These are phyloP conservation scores for Embidobia sp. DNA, from an alignment of 2,888 invertebrate genomes.

Conservation along the genomic window DNA sequence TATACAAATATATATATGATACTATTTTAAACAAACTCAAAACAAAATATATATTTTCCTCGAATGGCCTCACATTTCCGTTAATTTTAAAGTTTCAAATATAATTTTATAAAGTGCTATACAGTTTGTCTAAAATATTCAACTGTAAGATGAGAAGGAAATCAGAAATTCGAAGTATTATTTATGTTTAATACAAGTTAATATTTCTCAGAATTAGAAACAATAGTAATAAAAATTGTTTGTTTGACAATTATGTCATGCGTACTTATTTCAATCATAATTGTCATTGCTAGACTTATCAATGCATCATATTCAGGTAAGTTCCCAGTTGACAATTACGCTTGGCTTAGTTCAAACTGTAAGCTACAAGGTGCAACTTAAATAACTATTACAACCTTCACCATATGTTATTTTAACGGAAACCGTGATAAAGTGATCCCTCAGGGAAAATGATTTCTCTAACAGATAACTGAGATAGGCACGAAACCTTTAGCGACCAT, in stretches of 20 bases:
- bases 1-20: constrained; percentile 39
- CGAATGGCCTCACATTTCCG: constrained; percentile 35
- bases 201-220: constrained; percentile 52
- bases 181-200: constrained; percentile 57
- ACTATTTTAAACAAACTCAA: constrained; percentile 50
- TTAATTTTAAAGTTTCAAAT: constrained; percentile 34
- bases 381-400: too few species aligned
- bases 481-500: too few species aligned
- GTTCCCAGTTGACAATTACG: too few species aligned
- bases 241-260: constrained; percentile 44
- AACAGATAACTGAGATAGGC: too few species aligned
- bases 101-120: constrained; percentile 47
- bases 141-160: constrained; percentile 34
- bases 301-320: too few species aligned
- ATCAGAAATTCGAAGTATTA: constrained; percentile 48
- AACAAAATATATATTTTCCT: constrained; percentile 43
- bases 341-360: too few species aligned
- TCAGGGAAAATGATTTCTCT: too few species aligned
- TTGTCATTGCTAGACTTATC: too few species aligned
- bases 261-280: constrained; percentile 23
- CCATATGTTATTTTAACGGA: too few species aligned
- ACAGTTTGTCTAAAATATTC: constrained; percentile 35
- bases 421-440: too few species aligned
- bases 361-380: too few species aligned
- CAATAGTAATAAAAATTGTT: constrained; percentile 52